These are phyloP conservation scores for Triplophysa yarkandensis DNA, from an alignment of 2,797 vertebrate genomes.

Conservation along the genomic window DNA sequence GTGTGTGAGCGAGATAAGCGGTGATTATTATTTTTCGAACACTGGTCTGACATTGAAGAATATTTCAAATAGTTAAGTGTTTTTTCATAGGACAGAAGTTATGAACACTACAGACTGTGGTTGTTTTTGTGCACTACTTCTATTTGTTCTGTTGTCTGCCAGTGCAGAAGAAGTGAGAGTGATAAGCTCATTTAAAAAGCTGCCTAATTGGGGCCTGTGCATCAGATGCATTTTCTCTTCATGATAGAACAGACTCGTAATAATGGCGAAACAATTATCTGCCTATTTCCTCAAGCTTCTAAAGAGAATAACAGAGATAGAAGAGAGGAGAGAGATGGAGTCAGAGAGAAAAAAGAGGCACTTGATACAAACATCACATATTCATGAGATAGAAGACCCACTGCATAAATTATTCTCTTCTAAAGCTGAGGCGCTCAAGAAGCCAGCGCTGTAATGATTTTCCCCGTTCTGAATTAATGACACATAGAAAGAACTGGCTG, in stretches of 20 bases:
- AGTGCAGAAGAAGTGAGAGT: neutral
- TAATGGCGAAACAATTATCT: constrained; percentile 60
- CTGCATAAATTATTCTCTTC: constrained; percentile 66
- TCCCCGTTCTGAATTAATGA: constrained; percentile 61
- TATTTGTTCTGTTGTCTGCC: constrained; percentile 35
- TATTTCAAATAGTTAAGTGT: too few relatives aligned
- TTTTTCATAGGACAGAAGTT: neutral
- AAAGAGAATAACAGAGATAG: constrained; percentile 51
- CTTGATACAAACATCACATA: constrained; percentile 63
- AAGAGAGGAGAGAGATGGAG: constrained; percentile 22
- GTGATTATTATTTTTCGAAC: too few relatives aligned
- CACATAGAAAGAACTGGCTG: constrained; percentile 50
- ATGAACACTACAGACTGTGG: neutral
- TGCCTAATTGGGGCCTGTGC: constrained; percentile 58
- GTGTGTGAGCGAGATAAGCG: too few relatives aligned
- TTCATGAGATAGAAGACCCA: constrained; percentile 61
- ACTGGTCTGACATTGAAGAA: too few relatives aligned
- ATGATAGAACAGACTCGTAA: constrained; percentile 49
- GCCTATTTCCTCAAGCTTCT: constrained; percentile 59
- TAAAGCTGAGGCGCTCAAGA: constrained; percentile 58
- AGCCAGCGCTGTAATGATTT: constrained; percentile 61
- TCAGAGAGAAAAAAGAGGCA: constrained; percentile 34
- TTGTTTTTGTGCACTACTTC: constrained; percentile 22
- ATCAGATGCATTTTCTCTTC: constrained; percentile 49
- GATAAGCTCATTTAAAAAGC: constrained; percentile 54